Percentiles rank a stretch among this genome's conserved stretches.
phyloP scores from a whole-genome alignment of 2,797 vertebrate species.

The Onychomys leucogaster region DNA sequence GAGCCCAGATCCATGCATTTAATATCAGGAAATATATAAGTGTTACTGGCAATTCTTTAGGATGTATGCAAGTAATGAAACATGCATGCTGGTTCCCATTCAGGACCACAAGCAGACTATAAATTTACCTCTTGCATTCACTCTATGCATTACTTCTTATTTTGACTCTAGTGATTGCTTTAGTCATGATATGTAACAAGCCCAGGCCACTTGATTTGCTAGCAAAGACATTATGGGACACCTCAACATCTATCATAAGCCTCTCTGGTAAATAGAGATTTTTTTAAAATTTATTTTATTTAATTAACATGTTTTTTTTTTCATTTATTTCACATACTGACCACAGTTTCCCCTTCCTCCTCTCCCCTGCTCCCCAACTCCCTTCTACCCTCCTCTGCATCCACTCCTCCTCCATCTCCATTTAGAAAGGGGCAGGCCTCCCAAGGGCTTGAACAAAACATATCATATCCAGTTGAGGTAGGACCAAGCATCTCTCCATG shows the following conservation, averaged over 20 bases:
- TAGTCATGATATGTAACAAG: background rate
- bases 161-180: background rate
- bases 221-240: background rate
- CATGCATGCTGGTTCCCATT: background rate
- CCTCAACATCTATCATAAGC: background rate
- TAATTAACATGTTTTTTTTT: too few relatives aligned
- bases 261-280: background rate
- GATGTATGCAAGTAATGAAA: background rate
- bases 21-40: background rate
- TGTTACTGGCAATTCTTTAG: background rate
- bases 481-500: too few relatives aligned
- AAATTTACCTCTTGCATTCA: background rate
- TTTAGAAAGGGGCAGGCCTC: too few relatives aligned
- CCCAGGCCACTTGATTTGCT: background rate
- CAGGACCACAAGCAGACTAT: background rate
- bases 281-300: too few relatives aligned
- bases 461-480: too few relatives aligned
- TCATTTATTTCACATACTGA: too few relatives aligned
- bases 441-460: too few relatives aligned
- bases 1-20: background rate
- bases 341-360: too few relatives aligned
- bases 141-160: background rate
- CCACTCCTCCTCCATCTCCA: too few relatives aligned
- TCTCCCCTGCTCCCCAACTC: too few relatives aligned
- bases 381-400: too few relatives aligned